Evolutionary conservation across 2,797 vertebrate species (phyloP).

Genomic region (Crocodylus rhombifer): DNA sequence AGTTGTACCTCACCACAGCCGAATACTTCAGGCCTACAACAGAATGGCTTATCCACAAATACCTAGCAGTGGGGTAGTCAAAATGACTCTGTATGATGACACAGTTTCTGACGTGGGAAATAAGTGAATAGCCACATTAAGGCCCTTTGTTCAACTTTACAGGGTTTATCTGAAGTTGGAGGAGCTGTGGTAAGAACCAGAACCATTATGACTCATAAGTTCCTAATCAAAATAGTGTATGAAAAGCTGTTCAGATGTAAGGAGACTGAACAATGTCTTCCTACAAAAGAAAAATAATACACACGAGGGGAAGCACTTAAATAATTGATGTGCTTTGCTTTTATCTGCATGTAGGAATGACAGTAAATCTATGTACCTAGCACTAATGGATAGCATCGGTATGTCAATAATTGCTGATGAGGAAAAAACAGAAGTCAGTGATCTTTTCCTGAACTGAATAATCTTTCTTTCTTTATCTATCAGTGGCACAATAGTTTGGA

Average conservation of each 20-base stretch:
- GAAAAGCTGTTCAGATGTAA: constrained; percentile 21
- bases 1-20: neutral
- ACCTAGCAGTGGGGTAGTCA: neutral
- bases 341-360: constrained; percentile 42
- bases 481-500: neutral
- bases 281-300: constrained; percentile 68
- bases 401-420: constrained; percentile 62
- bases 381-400: constrained; percentile 63
- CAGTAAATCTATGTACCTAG: constrained; percentile 67
- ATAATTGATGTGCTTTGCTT: constrained; percentile 70
- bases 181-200: constrained; percentile 43
- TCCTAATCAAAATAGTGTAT: constrained; percentile 60
- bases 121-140: constrained; percentile 39
- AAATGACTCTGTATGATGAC: neutral
- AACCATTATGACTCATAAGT: constrained; percentile 47
- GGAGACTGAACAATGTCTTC: constrained; percentile 24
- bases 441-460: constrained; percentile 35
- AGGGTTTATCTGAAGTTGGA: constrained; percentile 44
- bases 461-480: constrained; percentile 41
- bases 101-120: neutral
- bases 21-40: neutral
- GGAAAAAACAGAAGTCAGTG: constrained; percentile 17
- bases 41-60: neutral
- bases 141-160: constrained; percentile 47
- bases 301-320: constrained; percentile 46